Percentiles rank a stretch among this genome's conserved stretches.
These are phyloP conservation scores for Eubucco bourcierii DNA, from an alignment of 2,113 vertebrate species.

Conservation along the genomic window DNA sequence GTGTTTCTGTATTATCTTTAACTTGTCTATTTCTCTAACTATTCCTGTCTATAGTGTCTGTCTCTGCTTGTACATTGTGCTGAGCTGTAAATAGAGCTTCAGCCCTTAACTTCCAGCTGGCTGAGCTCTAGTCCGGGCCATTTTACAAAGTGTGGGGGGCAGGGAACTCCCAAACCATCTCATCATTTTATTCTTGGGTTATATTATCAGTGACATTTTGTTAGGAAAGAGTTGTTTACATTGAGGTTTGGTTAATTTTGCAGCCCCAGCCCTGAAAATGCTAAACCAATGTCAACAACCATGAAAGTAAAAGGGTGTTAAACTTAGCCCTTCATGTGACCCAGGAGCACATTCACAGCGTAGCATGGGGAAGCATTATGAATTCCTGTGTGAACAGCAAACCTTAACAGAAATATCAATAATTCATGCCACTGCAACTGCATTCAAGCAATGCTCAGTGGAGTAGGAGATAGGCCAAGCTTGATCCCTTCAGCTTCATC, in stretches of 20 bases:
- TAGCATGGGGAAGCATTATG: neutral
- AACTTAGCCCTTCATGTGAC: neutral
- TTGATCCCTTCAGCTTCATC: neutral
- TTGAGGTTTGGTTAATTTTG: neutral
- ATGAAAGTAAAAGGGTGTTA: neutral
- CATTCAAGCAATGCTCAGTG: slow-evolving; percentile 12
- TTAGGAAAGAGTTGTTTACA: neutral
- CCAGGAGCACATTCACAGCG: rapidly evolving
- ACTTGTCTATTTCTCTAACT: no score
- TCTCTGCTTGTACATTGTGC: no score
- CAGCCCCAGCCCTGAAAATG: neutral
- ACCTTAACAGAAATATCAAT: slow-evolving; percentile 47
- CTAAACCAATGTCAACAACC: neutral
- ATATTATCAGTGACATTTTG: no score
- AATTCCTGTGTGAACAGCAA: neutral
- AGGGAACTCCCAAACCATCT: no score
- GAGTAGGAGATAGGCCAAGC: neutral
- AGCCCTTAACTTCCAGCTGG: no score
- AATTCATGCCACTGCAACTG: slow-evolving; percentile 49
- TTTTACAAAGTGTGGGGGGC: no score
- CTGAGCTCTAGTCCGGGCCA: no score
- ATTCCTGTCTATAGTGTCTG: no score
- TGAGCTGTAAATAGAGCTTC: no score
- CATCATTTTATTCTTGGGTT: no score
- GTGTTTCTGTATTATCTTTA: no score